A percentile compares a stretch with the other conserved stretches of the same genome.
These are phyloP conservation scores for Gonatopus flavifemur DNA, from an alignment of 1,140 invertebrate genomes.

Conservation along the genomic window DNA sequence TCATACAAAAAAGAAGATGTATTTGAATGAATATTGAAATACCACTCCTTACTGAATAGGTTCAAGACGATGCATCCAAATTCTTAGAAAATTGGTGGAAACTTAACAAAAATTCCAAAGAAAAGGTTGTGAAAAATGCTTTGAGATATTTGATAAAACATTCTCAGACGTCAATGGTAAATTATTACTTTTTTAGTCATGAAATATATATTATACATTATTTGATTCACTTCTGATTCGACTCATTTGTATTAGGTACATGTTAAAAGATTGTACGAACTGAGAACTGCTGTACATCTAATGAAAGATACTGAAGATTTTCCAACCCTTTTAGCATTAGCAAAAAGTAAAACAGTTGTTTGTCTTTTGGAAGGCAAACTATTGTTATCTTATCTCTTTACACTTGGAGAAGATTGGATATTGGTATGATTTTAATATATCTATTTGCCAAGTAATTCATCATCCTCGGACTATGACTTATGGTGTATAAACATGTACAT, in stretches of 20 bases:
- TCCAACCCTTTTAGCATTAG: slow-evolving; percentile 22
- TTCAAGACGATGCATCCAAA: slow-evolving; percentile 23
- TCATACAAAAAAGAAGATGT: background rate
- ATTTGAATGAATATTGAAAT: slow-evolving; percentile 5
- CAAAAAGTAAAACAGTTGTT: slow-evolving; percentile 20
- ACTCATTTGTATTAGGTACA: slow-evolving; percentile 24
- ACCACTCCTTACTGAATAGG: slow-evolving; percentile 13
- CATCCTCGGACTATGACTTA: no score
- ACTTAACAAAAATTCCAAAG: slow-evolving; percentile 13
- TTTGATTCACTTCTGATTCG: background rate
- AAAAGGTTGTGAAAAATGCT: slow-evolving; percentile 25
- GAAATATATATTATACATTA: background rate
- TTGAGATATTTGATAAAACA: slow-evolving; percentile 23
- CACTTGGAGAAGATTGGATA: slow-evolving; percentile 25
- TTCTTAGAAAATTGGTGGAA: slow-evolving; percentile 32
- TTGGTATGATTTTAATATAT: slow-evolving; percentile 20
- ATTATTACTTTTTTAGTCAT: background rate
- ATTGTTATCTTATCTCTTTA: slow-evolving; percentile 27
- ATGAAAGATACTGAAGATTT: slow-evolving; percentile 20
- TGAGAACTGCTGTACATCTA: slow-evolving; percentile 24
- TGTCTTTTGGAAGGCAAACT: slow-evolving; percentile 20
- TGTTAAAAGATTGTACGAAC: slow-evolving; percentile 25
- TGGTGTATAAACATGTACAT: background rate
- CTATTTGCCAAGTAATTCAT: background rate
- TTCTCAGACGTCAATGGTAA: slow-evolving; percentile 27